A percentile compares a stretch with the other conserved stretches of the same genome.
These are phyloP conservation scores for Oreochromis spilurus DNA, from an alignment of 2,113 vertebrate genomes.

Conservation along the genomic window DNA sequence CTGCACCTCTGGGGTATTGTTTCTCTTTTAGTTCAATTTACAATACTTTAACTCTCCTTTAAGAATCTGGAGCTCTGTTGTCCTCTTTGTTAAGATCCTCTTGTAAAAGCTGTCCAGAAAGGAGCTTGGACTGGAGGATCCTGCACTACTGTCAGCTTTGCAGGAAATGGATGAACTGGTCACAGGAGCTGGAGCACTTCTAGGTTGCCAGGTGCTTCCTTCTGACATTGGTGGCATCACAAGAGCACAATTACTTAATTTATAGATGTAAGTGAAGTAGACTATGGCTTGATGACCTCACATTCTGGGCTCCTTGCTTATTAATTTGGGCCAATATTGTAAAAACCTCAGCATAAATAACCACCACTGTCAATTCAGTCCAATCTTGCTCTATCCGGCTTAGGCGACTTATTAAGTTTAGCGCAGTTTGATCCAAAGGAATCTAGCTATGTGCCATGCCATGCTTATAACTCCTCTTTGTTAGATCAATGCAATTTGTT, in stretches of 20 bases:
- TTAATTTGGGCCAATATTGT: background rate
- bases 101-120: background rate
- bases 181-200: background rate
- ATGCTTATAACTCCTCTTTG: background rate
- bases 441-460: background rate
- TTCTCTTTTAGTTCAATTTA: background rate
- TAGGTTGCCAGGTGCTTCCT: background rate
- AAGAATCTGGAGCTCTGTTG: background rate
- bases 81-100: background rate
- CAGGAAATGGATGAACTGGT: background rate
- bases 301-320: background rate
- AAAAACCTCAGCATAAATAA: background rate
- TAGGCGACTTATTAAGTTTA: accelerated
- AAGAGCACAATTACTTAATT: background rate
- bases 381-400: background rate
- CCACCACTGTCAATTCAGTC: background rate
- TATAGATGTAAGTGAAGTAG: background rate
- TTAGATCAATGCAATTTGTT: background rate
- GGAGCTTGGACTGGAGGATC: background rate
- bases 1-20: background rate
- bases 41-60: background rate
- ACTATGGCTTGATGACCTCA: background rate
- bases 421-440: background rate
- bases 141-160: background rate
- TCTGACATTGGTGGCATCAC: background rate